phyloP scores from a whole-genome alignment of 2,888 invertebrate genomes.

The Aelia acuminata region DNA sequence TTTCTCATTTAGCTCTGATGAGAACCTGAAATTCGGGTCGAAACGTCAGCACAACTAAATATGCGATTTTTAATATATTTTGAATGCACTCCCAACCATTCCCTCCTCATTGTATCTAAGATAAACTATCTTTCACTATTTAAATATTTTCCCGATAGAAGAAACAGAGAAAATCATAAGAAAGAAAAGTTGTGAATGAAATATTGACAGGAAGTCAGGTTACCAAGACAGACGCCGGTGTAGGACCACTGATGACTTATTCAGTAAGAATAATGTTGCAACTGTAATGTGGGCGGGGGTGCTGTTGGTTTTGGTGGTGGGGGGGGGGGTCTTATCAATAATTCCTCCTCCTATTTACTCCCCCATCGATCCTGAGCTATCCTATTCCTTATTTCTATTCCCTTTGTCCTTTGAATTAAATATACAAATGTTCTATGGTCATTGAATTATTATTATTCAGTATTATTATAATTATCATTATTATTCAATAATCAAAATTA shows the following conservation, averaged over 20 bases:
- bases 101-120: too few relatives aligned
- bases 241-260: background rate
- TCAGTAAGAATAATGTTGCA: background rate
- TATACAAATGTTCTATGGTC: background rate
- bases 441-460: too few relatives aligned
- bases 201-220: background rate
- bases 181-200: background rate
- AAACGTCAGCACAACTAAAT: too few relatives aligned
- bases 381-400: background rate
- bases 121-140: too few relatives aligned
- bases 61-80: too few relatives aligned
- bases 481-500: too few relatives aligned
- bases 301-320: background rate
- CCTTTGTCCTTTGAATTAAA: background rate
- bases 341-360: background rate
- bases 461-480: too few relatives aligned
- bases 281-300: background rate
- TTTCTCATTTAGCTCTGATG: too few relatives aligned
- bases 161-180: background rate
- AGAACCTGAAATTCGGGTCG: too few relatives aligned
- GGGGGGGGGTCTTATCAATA: background rate
- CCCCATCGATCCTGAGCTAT: background rate
- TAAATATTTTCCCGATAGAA: too few relatives aligned
- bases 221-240: background rate
- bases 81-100: too few relatives aligned